Base-by-base conservation (phyloP, 2,888 invertebrate genomes). In the Graphium colonna region DNA sequence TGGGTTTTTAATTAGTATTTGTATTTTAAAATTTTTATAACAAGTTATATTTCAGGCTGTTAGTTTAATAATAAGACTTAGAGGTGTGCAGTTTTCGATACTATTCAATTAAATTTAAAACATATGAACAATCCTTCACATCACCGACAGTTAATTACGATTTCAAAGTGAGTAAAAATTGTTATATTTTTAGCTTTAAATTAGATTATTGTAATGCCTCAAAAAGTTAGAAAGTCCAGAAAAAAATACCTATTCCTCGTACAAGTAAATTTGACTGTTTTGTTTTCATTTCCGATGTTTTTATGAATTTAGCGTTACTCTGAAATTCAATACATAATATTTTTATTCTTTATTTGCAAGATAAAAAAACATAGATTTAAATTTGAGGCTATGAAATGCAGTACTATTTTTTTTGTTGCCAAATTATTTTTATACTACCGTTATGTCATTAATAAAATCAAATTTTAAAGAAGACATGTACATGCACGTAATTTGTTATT, bases 101-200 rank as follows among this genome's bases (percentile, higher is more conserved):
- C 5, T 21, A 21, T 21, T 3, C 5, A 21, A 21, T 21, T 5
- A 21, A 21, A 13, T 12, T 45, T 36, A 0, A 15, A 52, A 46
- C 9, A 33, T 45, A 5, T 10, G 21, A 43, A 26, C 43, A 28
- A 16, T 26, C 7, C 21, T 18, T 10, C 31, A 39, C 17, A 12
- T 3, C 28, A 39, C 43, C 48, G 48, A 28, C 39, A 38, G 28
- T 48, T 18, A 50, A 15, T 18, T 18, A 39, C 31, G 18, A 39
- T 52, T 47, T 39, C n/a, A 7, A 53, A 48, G 53, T 53, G 48
- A 53, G 53, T 48, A 28, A 21, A 47, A 10, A 49, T 39, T 16
- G 9, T 31, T 5, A 31, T 10, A 9, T 31, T 31, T 31, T 39
- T 12, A 8, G 4, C 39, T 39, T 15, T 39, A 36, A 12, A 4